These are phyloP conservation scores for Lycocerus yunnanus DNA, from an alignment of 2,888 invertebrate species.

Conservation along the genomic window DNA sequence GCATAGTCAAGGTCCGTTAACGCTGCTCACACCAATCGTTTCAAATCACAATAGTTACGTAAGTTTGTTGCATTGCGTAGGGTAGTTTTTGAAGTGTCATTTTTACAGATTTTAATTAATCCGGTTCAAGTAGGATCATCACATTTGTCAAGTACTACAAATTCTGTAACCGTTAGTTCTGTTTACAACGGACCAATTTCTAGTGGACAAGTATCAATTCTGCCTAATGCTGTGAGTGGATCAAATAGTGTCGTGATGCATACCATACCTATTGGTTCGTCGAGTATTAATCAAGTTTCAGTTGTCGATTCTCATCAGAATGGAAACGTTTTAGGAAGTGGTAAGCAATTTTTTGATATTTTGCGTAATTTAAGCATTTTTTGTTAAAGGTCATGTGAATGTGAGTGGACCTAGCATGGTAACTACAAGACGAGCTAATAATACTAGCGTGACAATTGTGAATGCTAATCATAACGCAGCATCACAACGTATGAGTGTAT, in stretches of 20 bases:
- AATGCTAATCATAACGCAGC: constrained; percentile 59
- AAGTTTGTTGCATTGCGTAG: constrained; percentile 12
- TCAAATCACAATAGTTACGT: constrained; percentile 45
- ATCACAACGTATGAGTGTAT: constrained; percentile 74
- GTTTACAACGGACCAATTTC: constrained; percentile 50
- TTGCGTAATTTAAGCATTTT: not conserved
- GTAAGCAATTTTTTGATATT: constrained; percentile 31
- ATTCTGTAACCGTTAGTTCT: constrained; percentile 52
- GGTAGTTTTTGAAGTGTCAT: not conserved
- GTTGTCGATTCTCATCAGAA: constrained; percentile 45
- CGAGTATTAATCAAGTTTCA: constrained; percentile 37
- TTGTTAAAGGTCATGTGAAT: constrained; percentile 53
- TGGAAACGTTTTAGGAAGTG: constrained; percentile 40
- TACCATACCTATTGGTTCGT: constrained; percentile 49
- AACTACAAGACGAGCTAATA: constrained; percentile 64
- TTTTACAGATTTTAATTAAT: constrained; percentile 31
- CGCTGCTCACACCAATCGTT: constrained; percentile 43
- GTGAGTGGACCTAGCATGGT: constrained; percentile 68
- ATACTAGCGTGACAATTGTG: constrained; percentile 79
- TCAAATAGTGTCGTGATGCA: constrained; percentile 47
- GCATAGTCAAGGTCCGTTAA: constrained; percentile 60
- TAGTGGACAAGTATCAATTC: constrained; percentile 52
- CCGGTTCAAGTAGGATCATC: constrained; percentile 31
- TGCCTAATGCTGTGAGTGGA: constrained; percentile 41
- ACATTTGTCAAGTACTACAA: constrained; percentile 33